phyloP scores from a whole-genome alignment of 1,140 invertebrate genomes.

The Amphibalanus amphitrite region DNA sequence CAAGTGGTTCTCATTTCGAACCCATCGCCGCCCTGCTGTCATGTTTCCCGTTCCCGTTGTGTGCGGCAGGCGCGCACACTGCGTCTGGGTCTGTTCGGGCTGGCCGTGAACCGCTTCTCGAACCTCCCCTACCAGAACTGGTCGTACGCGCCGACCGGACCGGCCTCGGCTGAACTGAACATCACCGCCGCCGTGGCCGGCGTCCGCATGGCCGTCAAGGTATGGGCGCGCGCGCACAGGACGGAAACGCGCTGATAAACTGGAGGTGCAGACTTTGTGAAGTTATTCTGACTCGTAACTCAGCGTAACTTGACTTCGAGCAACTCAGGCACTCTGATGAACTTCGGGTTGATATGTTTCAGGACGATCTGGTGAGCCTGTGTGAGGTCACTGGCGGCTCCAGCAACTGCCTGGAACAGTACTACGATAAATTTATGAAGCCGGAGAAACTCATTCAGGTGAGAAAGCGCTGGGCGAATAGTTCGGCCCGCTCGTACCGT shows the following conservation, averaged over 20 bases:
- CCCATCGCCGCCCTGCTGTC: too few species aligned
- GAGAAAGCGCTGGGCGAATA: too few species aligned
- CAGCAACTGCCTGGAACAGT: conserved; percentile 32
- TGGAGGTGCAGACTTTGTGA: too few species aligned
- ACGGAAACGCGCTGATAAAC: too few species aligned
- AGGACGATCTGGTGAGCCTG: conserved; percentile 37
- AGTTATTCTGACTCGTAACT: neutral
- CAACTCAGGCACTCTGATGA: too few species aligned
- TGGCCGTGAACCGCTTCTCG: conserved; percentile 50
- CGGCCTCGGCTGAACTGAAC: conserved; percentile 30
- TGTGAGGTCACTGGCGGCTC: conserved; percentile 37
- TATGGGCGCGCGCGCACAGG: too few species aligned
- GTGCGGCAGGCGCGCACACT: neutral
- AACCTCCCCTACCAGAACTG: conserved; percentile 71
- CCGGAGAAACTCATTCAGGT: conserved; percentile 34
- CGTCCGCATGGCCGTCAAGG: conserved; percentile 43
- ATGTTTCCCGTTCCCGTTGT: too few species aligned
- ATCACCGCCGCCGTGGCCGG: conserved; percentile 48
- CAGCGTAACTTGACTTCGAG: too few species aligned
- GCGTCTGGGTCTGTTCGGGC: conserved; percentile 25
- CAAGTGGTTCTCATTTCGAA: too few species aligned
- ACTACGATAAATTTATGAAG: conserved; percentile 36
- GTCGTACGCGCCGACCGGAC: conserved; percentile 54
- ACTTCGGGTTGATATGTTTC: conserved; percentile 8
- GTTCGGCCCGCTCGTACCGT: too few species aligned